These are phyloP conservation scores for Lasioglossum villosulum DNA, from an alignment of 2,888 invertebrate species.

Conservation along the genomic window DNA sequence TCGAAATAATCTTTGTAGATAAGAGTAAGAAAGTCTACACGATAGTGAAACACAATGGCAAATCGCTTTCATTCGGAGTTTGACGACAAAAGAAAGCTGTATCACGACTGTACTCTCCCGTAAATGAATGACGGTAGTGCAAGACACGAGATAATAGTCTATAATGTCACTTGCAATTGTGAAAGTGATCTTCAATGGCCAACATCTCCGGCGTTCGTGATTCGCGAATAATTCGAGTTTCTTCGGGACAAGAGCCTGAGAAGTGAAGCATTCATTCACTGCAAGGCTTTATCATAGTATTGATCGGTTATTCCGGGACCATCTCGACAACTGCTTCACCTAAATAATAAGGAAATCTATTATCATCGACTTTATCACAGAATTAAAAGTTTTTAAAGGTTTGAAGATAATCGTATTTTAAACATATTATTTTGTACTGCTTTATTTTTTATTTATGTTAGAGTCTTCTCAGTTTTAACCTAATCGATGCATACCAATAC, in stretches of 20 bases:
- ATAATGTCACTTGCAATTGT: background rate
- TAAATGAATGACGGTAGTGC: background rate
- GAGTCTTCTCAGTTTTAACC: too few relatives aligned
- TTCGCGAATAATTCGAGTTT: slow-evolving; percentile 3
- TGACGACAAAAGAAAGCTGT: background rate
- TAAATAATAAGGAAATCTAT: background rate
- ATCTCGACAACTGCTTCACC: background rate
- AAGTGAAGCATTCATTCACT: background rate
- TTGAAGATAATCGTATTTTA: too few relatives aligned
- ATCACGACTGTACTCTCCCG: background rate
- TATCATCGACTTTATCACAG: too few relatives aligned
- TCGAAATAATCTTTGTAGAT: background rate
- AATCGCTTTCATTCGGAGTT: background rate
- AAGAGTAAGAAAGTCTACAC: background rate
- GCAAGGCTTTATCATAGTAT: background rate
- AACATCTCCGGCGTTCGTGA: background rate
- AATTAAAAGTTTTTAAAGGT: too few relatives aligned
- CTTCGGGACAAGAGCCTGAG: background rate
- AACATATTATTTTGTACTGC: too few relatives aligned
- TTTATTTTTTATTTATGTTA: too few relatives aligned
- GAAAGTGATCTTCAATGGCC: background rate
- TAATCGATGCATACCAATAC: too few relatives aligned
- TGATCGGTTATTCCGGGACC: background rate
- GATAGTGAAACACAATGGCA: background rate
- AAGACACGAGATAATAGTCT: background rate